Base-by-base conservation (phyloP, 2,797 vertebrate species). In the Scleropages formosus region DNA sequence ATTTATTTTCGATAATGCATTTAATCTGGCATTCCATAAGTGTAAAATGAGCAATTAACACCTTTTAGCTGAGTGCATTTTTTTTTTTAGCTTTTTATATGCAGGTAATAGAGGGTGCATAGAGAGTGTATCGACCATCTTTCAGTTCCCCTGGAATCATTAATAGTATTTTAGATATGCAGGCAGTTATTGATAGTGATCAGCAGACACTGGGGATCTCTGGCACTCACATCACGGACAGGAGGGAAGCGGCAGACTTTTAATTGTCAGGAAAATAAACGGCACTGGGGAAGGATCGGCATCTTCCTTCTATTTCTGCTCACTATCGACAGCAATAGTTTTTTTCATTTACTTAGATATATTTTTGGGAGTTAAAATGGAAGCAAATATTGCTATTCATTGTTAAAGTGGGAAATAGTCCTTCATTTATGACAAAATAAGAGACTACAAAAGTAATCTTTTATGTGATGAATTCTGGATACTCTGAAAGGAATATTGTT, bases 151-250 rank as follows among this genome's bases (percentile, higher is more conserved):
- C 44, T 44, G 44, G 58, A 61, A 39, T 70, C 59, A 53, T 70
- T 62, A 27, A 49, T 63, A 20, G 66, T 76, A 53, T 75, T 51
- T 69, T 27, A 69, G 61, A 53, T 59, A 76, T 71, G 66, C 67
- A 76, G 46, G 24, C 58, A 62, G 46, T 76, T 70, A 70, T 71
- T 70, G 67, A 39, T 22, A 69, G 65, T 64, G 53, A 68, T 75
- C 16, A 61, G 22, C 39, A 60, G 74, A 61, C 59, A 26, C 59
- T 69, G 67, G 74, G 74, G 47, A 61, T 60, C 56, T 61, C 58
- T 39, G 71, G 53, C 31, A 61, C 16, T 8, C 18, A 39, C 58
- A 24, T 27, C 16, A n/a, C 27, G 22, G 58, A 49, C 61, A 60
- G 53, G 65, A 58, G 58, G 46, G 75, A 64, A 65, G 46, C 49